Percentiles rank a stretch among this genome's conserved stretches.
Evolutionary conservation across 2,888 invertebrate species (phyloP).

Genomic region (Argyresthia goedartella): DNA sequence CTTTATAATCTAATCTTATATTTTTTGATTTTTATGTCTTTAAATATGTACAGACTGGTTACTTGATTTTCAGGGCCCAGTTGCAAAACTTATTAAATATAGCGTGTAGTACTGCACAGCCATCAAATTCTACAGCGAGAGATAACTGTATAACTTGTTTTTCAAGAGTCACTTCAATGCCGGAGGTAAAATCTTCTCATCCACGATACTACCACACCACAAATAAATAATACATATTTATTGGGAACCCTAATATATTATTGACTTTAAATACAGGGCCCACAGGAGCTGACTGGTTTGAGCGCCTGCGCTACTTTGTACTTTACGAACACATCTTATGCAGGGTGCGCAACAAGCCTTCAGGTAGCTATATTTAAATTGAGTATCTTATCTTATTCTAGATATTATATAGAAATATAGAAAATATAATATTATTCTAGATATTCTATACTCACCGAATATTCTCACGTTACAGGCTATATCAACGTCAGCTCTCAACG

Average conservation of each 20-base stretch:
- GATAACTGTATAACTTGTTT: constrained; percentile 77
- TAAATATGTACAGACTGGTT: too few relatives aligned
- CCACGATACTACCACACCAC: background rate
- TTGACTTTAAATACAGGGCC: constrained; percentile 41
- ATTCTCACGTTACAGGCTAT: constrained; percentile 30
- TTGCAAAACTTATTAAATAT: constrained; percentile 70
- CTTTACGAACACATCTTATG: constrained; percentile 63
- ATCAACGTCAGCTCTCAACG: constrained; percentile 55
- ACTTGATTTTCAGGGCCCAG: constrained; percentile 29
- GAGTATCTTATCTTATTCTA: background rate
- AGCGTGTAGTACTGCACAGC: constrained; percentile 76
- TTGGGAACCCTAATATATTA: background rate
- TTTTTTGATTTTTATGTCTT: too few relatives aligned
- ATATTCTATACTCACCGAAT: background rate
- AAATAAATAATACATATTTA: background rate
- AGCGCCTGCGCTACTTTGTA: constrained; percentile 67
- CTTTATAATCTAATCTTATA: too few relatives aligned
- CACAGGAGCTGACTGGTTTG: constrained; percentile 63
- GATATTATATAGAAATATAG: background rate
- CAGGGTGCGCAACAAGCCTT: constrained; percentile 57
- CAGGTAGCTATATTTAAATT: constrained; percentile 34
- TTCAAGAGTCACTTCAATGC: constrained; percentile 63
- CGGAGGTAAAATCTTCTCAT: constrained; percentile 33
- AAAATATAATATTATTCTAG: background rate
- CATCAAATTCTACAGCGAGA: constrained; percentile 62